phyloP scores from a whole-genome alignment of 64 coral and sea anemone species.

The Dendrophyllia cribrosa region DNA sequence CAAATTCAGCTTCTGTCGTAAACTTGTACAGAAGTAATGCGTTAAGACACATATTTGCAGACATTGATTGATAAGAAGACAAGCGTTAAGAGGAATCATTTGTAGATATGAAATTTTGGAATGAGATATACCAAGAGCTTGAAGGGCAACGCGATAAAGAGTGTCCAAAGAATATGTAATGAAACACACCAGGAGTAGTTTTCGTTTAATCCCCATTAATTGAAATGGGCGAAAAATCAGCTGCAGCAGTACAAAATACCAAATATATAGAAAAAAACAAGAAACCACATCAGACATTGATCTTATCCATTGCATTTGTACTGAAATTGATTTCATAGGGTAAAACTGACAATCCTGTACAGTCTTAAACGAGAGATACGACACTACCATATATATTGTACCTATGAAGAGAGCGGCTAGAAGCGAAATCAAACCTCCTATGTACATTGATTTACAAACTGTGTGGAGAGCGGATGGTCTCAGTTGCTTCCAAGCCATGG shows the following conservation, averaged over 20 bases:
- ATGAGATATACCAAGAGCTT: not conserved
- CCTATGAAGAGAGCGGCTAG: not conserved
- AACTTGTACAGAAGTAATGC: not conserved
- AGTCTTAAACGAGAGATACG: not conserved
- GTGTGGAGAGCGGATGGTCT: not conserved
- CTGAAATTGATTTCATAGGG: not conserved
- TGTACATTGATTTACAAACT: not conserved
- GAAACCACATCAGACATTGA: not conserved
- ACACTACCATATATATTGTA: not conserved
- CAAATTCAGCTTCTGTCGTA: not conserved
- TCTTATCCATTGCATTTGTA: conserved; percentile 9
- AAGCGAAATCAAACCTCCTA: not conserved
- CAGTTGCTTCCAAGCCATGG: conserved; percentile 3
- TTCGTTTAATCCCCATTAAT: not conserved
- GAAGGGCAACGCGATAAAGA: not conserved
- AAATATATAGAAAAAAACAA: not conserved
- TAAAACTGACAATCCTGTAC: not conserved
- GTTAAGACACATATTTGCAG: not conserved
- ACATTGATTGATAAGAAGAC: not conserved
- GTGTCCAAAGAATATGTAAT: not conserved
- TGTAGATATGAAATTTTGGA: not conserved
- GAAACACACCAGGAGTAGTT: not conserved
- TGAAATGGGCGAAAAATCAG: conserved; percentile 11
- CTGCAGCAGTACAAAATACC: not conserved
- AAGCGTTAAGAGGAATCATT: not conserved